Percentiles rank a stretch among this genome's conserved stretches.
These are phyloP conservation scores for Allygus modestus DNA, from an alignment of 2,888 invertebrate species.

Conservation along the genomic window DNA sequence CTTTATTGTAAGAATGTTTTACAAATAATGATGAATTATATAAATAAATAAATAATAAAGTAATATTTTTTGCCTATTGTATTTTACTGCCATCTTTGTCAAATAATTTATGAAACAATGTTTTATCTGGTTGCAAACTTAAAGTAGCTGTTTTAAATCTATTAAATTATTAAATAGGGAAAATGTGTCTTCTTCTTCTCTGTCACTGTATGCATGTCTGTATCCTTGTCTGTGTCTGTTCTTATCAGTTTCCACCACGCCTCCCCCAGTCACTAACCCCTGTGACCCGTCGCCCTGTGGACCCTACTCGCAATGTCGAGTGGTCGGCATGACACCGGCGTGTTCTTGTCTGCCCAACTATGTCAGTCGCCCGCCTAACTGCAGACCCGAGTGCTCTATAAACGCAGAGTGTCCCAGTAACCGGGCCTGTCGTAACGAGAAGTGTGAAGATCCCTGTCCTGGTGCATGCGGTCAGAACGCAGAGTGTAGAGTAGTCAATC, in stretches of 20 bases:
- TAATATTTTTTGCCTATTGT: no score
- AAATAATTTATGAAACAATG: no score
- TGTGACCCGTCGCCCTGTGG: constrained; percentile 91
- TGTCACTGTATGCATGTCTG: constrained; percentile 62
- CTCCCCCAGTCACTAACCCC: constrained; percentile 79
- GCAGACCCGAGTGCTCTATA: constrained; percentile 89
- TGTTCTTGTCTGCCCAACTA: constrained; percentile 90
- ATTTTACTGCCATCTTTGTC: no score
- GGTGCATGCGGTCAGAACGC: constrained; percentile 89
- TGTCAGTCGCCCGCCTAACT: constrained; percentile 91
- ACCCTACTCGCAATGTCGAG: constrained; percentile 88
- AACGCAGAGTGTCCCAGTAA: constrained; percentile 90
- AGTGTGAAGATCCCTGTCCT: constrained; percentile 90
- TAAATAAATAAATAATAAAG: no score
- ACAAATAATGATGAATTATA: no score
- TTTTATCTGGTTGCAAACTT: no score
- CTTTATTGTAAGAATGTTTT: no score
- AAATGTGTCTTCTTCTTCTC: constrained; percentile 60
- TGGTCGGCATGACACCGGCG: constrained; percentile 89
- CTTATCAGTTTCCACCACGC: constrained; percentile 73
- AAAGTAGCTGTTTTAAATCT: no score
- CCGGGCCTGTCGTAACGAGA: constrained; percentile 88
- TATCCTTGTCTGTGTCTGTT: constrained; percentile 66
- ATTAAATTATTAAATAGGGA: no score
- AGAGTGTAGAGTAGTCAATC: constrained; percentile 90